Evolutionary conservation across 2,888 invertebrate species (phyloP), one percentile per base, ranked within the genome.

Genomic region (Ornithoptera alexandrae): DNA sequence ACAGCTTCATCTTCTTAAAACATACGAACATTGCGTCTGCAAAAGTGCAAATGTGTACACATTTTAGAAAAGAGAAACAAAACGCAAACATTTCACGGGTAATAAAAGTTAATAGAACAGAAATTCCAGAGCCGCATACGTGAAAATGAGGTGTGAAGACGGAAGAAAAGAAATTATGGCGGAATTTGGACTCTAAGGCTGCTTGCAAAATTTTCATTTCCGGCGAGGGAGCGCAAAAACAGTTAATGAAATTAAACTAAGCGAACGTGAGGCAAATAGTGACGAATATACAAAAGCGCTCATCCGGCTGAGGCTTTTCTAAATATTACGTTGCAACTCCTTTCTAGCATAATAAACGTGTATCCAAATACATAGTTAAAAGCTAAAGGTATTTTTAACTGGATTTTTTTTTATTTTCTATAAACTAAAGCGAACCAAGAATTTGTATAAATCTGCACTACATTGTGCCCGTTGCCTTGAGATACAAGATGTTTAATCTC

Each of bases 241-340:
- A 84, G 86, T 88, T 89, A 89, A 88, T 84, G 82, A 79, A 86
- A 89, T 89, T 87, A 88, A 86, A 82, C 78, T 78, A 77, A 75
- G 75, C 69, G 79, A 74, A 79, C 83, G 84, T 57, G 70, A 61
- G 64, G 20, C 67, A 58, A 70, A 67, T 67, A 61, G 53, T 64
- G 67, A 67, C 64, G 64, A 63, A 59, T 61, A 64, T 59, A 59
- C 30, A 57, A 70, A 70, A 62, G 62, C 66, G 36, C 59, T 57
- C 66, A 24, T 60, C 66, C 62, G 39, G 22, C 58, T 17, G 10
- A 12, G 17, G 42, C 30, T 30, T 20, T 18, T 60, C 62, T 62
- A 62, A 69, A 69, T 68, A 59, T 58, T 46, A 59, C 53, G 53
- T 36, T 67, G 65, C 60, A 61, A 46, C 39, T 20, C 22, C 59